phyloP scores from a whole-genome alignment of 2,888 invertebrate species.

The Harpagoxenus sublaevis region DNA sequence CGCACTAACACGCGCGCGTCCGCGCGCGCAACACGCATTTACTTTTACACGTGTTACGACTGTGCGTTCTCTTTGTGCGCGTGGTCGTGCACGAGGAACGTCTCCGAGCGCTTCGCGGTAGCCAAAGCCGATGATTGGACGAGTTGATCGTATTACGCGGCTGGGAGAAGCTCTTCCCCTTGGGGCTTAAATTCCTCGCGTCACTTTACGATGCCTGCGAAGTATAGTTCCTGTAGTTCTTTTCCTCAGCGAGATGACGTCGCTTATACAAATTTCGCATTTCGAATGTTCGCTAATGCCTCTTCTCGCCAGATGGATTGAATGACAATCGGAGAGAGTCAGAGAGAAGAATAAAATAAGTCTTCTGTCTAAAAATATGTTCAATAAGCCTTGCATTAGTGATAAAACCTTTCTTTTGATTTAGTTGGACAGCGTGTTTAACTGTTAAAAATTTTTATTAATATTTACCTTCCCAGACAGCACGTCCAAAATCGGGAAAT shows the following conservation, averaged over 20 bases:
- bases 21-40: background rate
- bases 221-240: background rate
- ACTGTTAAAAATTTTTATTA: background rate
- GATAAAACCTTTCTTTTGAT: background rate
- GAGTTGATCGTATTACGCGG: constrained; percentile 61
- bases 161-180: constrained; percentile 45
- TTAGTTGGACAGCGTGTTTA: background rate
- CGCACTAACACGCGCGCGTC: background rate
- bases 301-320: background rate
- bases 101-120: constrained; percentile 42
- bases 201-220: constrained; percentile 32
- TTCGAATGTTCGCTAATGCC: background rate
- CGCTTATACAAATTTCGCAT: constrained; percentile 14
- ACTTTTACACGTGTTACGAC: background rate
- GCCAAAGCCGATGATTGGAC: constrained; percentile 65
- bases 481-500: no score
- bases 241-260: background rate
- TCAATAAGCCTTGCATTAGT: background rate
- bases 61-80: background rate
- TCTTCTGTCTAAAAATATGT: background rate
- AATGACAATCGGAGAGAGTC: background rate
- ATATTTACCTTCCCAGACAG: no score
- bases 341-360: background rate
- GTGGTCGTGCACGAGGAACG: constrained; percentile 26
- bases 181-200: constrained; percentile 47